These are phyloP conservation scores for Chaetophractus vellerosus DNA, from an alignment of 2,797 vertebrate species.

Conservation along the genomic window DNA sequence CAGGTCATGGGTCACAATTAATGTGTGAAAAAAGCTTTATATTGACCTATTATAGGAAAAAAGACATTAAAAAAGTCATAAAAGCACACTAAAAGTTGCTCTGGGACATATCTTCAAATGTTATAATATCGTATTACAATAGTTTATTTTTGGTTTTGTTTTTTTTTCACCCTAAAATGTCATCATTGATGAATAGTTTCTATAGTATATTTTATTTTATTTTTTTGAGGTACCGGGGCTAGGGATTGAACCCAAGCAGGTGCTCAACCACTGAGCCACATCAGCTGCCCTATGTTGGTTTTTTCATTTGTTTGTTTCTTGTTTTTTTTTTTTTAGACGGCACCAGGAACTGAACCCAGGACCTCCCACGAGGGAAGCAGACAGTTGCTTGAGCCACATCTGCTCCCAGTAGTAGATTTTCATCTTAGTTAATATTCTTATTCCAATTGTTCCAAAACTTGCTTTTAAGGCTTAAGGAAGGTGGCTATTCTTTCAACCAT, in stretches of 20 bases:
- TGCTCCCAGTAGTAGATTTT: no score
- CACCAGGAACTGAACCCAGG: no score
- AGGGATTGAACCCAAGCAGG: no score
- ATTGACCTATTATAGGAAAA: neutral
- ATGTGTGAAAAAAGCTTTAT: conserved; percentile 11
- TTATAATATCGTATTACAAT: neutral
- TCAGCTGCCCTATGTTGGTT: no score
- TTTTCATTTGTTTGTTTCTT: no score
- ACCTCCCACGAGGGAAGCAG: no score
- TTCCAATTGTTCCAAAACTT: neutral
- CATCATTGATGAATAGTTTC: neutral
- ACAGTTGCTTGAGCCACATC: no score
- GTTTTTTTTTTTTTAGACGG: no score
- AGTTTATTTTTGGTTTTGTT: neutral
- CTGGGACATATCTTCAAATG: neutral
- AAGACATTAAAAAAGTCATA: neutral
- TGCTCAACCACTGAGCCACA: no score
- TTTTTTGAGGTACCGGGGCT: no score
- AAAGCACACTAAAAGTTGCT: neutral
- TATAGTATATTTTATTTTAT: neutral
- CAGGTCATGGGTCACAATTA: conserved; percentile 18
- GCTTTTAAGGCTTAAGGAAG: neutral
- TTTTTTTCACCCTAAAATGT: neutral
- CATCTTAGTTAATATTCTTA: neutral
- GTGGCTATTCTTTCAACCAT: neutral